Conservation (phyloP, 2,888 invertebrate species). For the Rotaria macrura region DNA sequence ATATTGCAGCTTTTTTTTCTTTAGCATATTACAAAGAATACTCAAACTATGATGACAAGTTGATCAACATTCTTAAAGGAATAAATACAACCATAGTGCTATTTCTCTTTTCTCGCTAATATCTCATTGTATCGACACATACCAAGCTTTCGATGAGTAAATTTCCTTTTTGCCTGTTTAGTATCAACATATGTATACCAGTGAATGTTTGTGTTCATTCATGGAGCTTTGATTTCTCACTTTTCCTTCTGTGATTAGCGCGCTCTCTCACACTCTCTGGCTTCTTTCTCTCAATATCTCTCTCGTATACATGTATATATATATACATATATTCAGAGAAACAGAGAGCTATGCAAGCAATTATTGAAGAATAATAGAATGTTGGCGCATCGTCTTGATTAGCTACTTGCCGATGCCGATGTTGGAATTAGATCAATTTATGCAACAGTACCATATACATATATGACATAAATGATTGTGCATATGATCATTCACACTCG, state of each 20-base stretch:
- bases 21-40: neutral
- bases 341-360: neutral
- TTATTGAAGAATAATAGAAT: neutral
- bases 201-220: neutral
- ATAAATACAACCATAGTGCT: neutral
- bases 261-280: neutral
- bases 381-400: neutral
- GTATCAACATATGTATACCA: neutral
- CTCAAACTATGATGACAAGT: neutral
- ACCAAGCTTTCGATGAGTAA: neutral
- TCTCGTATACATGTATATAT: neutral
- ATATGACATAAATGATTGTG: neutral
- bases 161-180: neutral
- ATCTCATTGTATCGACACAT: neutral
- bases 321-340: no score
- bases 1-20: neutral
- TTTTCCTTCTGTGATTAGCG: neutral
- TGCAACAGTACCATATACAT: neutral
- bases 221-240: neutral
- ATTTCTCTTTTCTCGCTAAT: neutral
- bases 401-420: neutral
- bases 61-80: neutral
- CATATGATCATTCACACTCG: neutral
- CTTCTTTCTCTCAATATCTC: neutral
- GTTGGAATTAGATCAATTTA: neutral